Evolutionary conservation across 23 tunicate genomes (phyloP).

Genomic region (Clavelina lepadiformis): DNA sequence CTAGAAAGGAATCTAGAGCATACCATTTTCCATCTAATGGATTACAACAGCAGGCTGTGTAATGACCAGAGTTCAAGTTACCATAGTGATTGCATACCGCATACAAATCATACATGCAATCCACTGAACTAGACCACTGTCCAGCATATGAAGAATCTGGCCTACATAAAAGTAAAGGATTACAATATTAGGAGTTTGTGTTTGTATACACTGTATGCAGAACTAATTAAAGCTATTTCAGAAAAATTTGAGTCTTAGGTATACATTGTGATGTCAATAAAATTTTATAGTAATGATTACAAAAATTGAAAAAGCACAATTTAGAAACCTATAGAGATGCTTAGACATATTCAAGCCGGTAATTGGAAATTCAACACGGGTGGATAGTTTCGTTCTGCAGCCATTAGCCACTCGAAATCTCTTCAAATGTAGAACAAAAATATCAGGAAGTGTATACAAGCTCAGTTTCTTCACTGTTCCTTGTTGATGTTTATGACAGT

Average conservation of each 20-base stretch:
- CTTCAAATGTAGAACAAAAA: constrained; percentile 67
- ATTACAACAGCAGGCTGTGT: constrained; percentile 82
- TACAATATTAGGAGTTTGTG: no score
- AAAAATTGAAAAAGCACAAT: no score
- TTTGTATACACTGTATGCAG: no score
- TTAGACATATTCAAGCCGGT: constrained; percentile 70
- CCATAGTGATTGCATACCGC: constrained; percentile 92
- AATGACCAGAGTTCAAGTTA: constrained; percentile 81
- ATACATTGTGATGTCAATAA: no score
- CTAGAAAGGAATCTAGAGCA: no score
- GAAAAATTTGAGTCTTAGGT: no score
- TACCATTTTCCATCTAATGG: constrained; percentile 87
- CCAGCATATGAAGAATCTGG: no score
- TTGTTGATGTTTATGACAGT: constrained; percentile 59
- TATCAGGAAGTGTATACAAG: constrained; percentile 69
- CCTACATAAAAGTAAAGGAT: no score
- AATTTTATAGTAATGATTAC: no score
- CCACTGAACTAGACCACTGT: no score
- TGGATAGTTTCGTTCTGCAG: constrained; percentile 52
- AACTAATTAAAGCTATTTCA: no score
- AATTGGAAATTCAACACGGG: constrained; percentile 78
- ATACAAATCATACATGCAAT: constrained; percentile 70
- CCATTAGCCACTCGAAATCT: constrained; percentile 63
- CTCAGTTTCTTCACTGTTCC: constrained; percentile 74
- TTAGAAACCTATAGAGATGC: constrained; percentile 50